Conservation (phyloP, 1,140 invertebrate genomes). For the Schmidtea mediterranea region DNA sequence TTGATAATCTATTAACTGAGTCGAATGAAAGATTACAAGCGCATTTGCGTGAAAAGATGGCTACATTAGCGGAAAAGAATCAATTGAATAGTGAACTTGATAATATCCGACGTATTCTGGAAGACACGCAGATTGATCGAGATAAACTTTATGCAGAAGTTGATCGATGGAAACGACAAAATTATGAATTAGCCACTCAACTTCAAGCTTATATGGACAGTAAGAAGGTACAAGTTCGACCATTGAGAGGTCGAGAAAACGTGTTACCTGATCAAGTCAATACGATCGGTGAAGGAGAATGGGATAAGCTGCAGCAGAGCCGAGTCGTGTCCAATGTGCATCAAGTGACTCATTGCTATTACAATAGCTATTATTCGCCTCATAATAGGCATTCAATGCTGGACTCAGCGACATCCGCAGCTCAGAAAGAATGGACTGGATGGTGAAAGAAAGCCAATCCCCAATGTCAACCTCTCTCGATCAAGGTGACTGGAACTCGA, state of each 20-base stretch:
- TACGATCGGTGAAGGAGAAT: slow-evolving; percentile 40
- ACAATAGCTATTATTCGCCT: not conserved
- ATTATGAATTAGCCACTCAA: not conserved
- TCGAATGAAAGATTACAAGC: slow-evolving; percentile 85
- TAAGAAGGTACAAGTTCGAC: no score
- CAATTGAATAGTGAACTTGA: slow-evolving; percentile 75
- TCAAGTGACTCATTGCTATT: slow-evolving; percentile 31
- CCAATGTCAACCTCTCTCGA: not conserved
- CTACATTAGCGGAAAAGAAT: slow-evolving; percentile 89
- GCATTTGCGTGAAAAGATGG: slow-evolving; percentile 96
- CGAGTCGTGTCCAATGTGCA: slow-evolving; percentile 70
- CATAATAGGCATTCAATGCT: not conserved
- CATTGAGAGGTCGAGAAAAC: no score
- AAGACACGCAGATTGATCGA: slow-evolving; percentile 65
- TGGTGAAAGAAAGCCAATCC: not conserved
- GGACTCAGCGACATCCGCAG: no score
- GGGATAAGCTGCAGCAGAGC: slow-evolving; percentile 75
- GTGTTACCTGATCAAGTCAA: not conserved
- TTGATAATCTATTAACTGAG: slow-evolving; percentile 39
- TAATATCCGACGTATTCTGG: slow-evolving; percentile 63
- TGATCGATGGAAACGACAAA: not conserved
- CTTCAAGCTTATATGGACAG: no score
- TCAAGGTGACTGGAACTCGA: not conserved
- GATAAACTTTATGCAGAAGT: slow-evolving; percentile 13
- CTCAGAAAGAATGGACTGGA: no score